Evolutionary conservation across 2,113 vertebrate genomes (phyloP).

Genomic region (Xerus inauris): DNA sequence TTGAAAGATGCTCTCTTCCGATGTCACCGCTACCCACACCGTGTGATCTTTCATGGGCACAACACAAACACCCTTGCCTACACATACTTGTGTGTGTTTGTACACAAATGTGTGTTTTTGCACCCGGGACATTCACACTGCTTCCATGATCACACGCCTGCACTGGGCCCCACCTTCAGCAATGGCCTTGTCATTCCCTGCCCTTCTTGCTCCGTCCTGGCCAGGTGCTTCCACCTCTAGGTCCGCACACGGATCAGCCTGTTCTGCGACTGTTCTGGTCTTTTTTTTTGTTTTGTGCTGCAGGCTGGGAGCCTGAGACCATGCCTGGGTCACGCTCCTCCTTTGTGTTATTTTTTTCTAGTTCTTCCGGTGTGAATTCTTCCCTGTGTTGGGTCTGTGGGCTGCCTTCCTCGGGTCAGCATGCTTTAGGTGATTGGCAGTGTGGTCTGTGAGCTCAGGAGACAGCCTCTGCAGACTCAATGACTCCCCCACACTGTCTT

Average conservation of each 20-base stretch:
- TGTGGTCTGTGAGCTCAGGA: background rate
- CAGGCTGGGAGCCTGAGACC: background rate
- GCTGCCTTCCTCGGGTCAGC: rapidly evolving
- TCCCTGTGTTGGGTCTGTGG: rapidly evolving
- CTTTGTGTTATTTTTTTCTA: background rate
- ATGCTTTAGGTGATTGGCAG: background rate
- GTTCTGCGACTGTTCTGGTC: rapidly evolving
- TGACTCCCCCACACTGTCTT: background rate
- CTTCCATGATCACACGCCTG: background rate
- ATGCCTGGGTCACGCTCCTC: rapidly evolving
- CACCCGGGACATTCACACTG: too few relatives aligned
- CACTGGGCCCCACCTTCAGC: background rate
- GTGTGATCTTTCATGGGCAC: background rate
- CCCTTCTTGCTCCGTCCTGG: background rate
- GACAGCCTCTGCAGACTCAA: background rate
- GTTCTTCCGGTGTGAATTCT: background rate
- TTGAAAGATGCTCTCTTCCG: too few relatives aligned
- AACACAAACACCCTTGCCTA: background rate
- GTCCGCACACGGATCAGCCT: rapidly evolving
- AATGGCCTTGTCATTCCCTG: background rate
- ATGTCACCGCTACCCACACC: rapidly evolving
- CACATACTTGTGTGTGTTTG: background rate
- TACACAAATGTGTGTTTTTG: background rate
- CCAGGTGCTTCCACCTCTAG: background rate
- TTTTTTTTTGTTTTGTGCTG: rapidly evolving